Evolutionary conservation across 2,888 invertebrate species (phyloP), one percentile per base, ranked within the genome.

Genomic region (Lycaena phlaeas): DNA sequence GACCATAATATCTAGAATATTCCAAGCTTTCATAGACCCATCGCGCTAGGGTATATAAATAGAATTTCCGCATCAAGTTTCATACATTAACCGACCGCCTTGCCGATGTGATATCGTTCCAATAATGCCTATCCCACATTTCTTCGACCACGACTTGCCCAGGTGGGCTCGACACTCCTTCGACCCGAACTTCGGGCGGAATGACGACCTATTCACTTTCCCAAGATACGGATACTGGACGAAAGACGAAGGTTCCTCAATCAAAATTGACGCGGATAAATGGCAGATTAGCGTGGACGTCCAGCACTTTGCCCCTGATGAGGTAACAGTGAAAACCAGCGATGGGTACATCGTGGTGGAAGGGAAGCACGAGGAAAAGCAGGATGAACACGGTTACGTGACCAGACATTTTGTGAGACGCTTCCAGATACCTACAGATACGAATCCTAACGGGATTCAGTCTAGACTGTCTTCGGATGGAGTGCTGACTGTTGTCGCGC

Each of bases 291-390:
- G 87, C 52, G 74, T 93, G 45, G 93, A 94, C 55, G 92, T 93
- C 0, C 89, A 91, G 45, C 91, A 93, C 52, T 94, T 93, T 55
- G 78, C 88, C 4, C 93, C 93, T 0, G 88, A 90, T 28, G 94
- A 94, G 68, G 87, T 94, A 18, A 86, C 87, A 1, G 93, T 94
- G 0, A 93, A 92, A 64, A 90, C 89, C 0, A 82, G 88, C 0
- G 90, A 91, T 42, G 87, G 89, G 31, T 85, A 68, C 34, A 87
- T 94, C 5, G 82, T 92, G 0, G 85, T 92, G 9, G 92, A 94
- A 65, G 93, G 91, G 0, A 92, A 90, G 59, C 94, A 94, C 56
- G 91, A 92, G 53, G 93, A 94, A 52, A 90, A 90, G 52, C 87
- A 88, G 48, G 92, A 93, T 51, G 89, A 90, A 25, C 90, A 92